These are phyloP conservation scores for Notechis scutatus DNA, from an alignment of 2,113 vertebrate species.

Conservation along the genomic window DNA sequence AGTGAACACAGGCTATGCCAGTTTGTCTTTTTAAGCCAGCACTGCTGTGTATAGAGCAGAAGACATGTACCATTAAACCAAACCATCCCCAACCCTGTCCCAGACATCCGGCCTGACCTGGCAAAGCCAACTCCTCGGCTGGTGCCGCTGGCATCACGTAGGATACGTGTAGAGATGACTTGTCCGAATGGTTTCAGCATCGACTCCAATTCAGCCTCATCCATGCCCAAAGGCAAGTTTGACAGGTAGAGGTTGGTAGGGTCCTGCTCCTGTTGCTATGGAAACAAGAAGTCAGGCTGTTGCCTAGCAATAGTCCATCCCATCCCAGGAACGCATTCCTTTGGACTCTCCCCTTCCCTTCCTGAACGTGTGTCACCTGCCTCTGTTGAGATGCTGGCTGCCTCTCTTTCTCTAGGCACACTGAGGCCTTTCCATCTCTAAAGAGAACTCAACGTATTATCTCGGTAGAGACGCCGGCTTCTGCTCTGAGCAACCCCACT, in stretches of 20 bases:
- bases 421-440: neutral
- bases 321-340: neutral
- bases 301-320: neutral
- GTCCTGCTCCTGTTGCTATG: slow-evolving; percentile 94
- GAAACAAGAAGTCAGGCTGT: slow-evolving; percentile 40
- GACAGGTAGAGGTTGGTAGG: slow-evolving; percentile 94
- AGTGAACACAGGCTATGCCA: neutral
- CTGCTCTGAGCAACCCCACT: neutral
- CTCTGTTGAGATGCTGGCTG: neutral
- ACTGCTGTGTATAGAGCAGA: neutral
- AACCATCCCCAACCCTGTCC: neutral
- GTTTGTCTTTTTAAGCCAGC: neutral
- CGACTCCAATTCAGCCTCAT: slow-evolving; percentile 89
- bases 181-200: slow-evolving; percentile 93
- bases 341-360: neutral
- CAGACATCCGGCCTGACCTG: slow-evolving; percentile 67
- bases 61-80: neutral
- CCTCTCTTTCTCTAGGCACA: neutral
- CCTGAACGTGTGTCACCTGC: neutral
- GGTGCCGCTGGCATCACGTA: slow-evolving; percentile 83
- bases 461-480: no score
- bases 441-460: no score
- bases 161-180: slow-evolving; percentile 90
- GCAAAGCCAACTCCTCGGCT: slow-evolving; percentile 92
- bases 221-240: slow-evolving; percentile 88